phyloP scores from a whole-genome alignment of 2,797 vertebrate genomes.

The Ctenosaura bakeri region DNA sequence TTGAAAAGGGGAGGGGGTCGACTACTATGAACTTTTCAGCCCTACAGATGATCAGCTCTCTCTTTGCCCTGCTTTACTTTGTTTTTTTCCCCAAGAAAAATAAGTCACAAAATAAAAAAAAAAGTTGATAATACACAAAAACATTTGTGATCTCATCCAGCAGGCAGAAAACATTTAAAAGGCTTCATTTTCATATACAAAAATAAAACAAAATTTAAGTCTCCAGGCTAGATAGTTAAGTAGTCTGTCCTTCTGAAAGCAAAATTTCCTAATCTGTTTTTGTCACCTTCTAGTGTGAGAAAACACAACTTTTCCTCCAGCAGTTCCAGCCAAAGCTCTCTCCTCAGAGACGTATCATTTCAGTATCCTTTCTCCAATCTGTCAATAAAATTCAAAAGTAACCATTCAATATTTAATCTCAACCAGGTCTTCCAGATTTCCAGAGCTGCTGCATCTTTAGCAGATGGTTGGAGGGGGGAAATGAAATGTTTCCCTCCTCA shows the following conservation, averaged over 20 bases:
- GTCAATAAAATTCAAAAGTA: slow-evolving; percentile 65
- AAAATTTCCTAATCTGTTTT: not conserved
- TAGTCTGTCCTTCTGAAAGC: not conserved
- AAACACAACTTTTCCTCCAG: not conserved
- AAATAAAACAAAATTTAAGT: too few species aligned
- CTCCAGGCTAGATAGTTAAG: not conserved
- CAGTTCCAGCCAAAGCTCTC: slow-evolving; percentile 25
- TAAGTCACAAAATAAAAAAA: too few species aligned
- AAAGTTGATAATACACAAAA: too few species aligned
- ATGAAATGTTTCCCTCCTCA: slow-evolving; percentile 42
- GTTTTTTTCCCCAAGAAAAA: too few species aligned
- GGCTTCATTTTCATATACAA: too few species aligned
- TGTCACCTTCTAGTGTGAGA: not conserved
- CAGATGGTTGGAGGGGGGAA: slow-evolving; percentile 69
- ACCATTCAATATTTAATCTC: slow-evolving; percentile 66
- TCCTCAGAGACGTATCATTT: slow-evolving; percentile 29
- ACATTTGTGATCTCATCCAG: too few species aligned
- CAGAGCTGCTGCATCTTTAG: slow-evolving; percentile 56
- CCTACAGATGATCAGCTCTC: too few species aligned
- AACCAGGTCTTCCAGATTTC: slow-evolving; percentile 65
- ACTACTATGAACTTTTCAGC: too few species aligned
- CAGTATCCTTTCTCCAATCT: slow-evolving; percentile 48
- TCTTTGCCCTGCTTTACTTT: too few species aligned
- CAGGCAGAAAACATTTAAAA: too few species aligned
- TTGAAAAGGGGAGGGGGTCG: too few species aligned